A percentile compares a stretch with the other conserved stretches of the same genome.
phyloP scores from a whole-genome alignment of 2,888 invertebrate species.

The Zygothrica quintamaculata region DNA sequence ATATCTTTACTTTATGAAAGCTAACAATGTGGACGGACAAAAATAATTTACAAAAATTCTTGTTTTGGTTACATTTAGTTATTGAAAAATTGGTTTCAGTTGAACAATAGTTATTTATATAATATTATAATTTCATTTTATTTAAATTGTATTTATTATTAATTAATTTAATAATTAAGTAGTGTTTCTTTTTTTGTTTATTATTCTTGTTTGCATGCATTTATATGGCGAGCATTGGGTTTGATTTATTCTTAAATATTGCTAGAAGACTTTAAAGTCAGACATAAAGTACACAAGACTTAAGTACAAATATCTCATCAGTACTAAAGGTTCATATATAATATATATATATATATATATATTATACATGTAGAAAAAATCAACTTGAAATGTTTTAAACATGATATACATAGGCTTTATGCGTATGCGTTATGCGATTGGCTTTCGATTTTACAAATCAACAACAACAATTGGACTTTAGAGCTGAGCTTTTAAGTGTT shows the following conservation, averaged over 20 bases:
- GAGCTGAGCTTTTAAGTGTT: conserved; percentile 57
- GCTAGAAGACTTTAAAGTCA: conserved; percentile 59
- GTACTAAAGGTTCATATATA: conserved; percentile 5
- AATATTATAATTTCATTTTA: conserved; percentile 27
- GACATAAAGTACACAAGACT: conserved; percentile 57
- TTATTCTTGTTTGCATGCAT: conserved; percentile 37
- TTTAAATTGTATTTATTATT: background rate
- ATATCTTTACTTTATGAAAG: conserved; percentile 81
- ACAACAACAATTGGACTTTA: conserved; percentile 68
- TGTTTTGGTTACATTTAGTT: conserved; percentile 75
- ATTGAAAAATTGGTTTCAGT: conserved; percentile 38
- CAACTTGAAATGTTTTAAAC: conserved; percentile 65
- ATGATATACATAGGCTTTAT: conserved; percentile 52
- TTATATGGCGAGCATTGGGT: conserved; percentile 36
- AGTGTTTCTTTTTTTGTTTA: background rate
- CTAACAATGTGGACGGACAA: conserved; percentile 85
- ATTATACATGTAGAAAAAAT: conserved; percentile 18
- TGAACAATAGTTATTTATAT: conserved; percentile 45
- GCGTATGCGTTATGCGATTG: conserved; percentile 34
- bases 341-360: conserved; percentile 8
- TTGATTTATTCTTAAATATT: conserved; percentile 31
- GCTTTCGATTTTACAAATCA: conserved; percentile 73
- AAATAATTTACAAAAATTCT: conserved; percentile 83
- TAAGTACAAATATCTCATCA: conserved; percentile 51
- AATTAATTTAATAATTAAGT: too few species aligned